Conservation (phyloP, 2,113 vertebrate species). For the Capreolus pygargus region DNA sequence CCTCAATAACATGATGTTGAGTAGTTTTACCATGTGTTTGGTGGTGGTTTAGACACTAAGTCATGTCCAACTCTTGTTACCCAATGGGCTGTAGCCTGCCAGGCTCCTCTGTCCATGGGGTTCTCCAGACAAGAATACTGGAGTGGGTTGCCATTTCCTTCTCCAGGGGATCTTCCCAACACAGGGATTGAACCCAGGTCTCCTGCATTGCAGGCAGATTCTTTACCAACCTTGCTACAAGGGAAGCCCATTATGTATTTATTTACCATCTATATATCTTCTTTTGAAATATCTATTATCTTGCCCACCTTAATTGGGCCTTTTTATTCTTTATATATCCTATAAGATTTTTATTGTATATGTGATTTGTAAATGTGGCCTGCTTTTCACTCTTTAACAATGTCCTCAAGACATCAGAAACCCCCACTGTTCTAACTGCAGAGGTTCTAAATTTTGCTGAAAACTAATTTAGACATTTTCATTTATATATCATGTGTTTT, state of each 20-base stretch:
- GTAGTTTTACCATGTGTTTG: background rate
- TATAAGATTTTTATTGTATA: background rate
- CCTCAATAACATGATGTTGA: background rate
- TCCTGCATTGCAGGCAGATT: background rate
- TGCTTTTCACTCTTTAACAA: background rate
- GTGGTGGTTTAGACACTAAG: background rate
- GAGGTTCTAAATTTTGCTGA: background rate
- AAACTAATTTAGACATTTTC: background rate
- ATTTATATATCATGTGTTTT: background rate
- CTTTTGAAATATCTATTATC: background rate
- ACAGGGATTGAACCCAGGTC: background rate
- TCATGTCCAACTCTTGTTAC: accelerated
- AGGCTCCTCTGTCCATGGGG: background rate
- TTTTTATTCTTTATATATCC: background rate
- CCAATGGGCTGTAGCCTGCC: background rate
- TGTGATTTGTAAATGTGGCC: background rate
- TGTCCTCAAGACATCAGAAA: background rate
- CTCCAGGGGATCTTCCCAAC: background rate
- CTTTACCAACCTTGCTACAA: background rate
- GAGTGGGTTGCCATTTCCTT: background rate
- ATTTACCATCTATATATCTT: background rate
- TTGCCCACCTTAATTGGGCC: background rate
- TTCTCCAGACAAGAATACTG: background rate
- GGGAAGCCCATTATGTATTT: background rate
- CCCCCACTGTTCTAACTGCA: background rate